Evolutionary conservation across 2,888 invertebrate species (phyloP), one percentile per base, ranked within the genome.

Genomic region (Spodoptera exigua): DNA sequence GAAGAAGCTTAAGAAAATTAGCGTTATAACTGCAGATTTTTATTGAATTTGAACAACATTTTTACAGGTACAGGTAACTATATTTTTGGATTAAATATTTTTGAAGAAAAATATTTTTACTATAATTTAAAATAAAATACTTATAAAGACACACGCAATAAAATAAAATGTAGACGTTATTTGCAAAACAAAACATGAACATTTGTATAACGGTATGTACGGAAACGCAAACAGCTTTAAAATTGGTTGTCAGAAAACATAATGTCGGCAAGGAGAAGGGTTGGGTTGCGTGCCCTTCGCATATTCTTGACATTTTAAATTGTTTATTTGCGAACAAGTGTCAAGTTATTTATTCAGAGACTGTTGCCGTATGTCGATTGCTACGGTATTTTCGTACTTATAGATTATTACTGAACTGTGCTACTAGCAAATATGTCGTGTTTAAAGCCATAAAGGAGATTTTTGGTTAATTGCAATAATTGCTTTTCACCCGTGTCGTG

Each of bases 281-380:
- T 91, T 89, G 85, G 82, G 79, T 75, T 74, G 80, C 79, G 79
- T 82, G 85, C 92, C 93, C 91, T 92, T 91, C 88, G 84, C 87
- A 89, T 87, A 87, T 91, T 89, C 93, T 92, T 93, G 93, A 93
- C 93, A 91, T 93, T 93, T 92, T 92, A 93, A 93, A 93, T 93
- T 94, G 92, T 94, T 93, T 93, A 92, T 93, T 93, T 92, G 87
- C 86, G 85, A 89, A 91, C 93, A 92, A 92, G 91, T 91, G 92
- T 92, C 92, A 87, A 90, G 90, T 90, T 91, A 91, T 92, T 93
- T 92, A 92, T 92, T 93, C 89, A 91, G 82, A 75, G 84, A 85
- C 65, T 75, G 76, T 70, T 75, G 16, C 66, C 60, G 27, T 60
- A 37, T 73, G 56, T 57, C 67, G 54, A 54, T 47, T 59, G 46